Evolutionary conservation across 2,797 vertebrate species (phyloP).

Genomic region (Neomorphus geoffroyi): DNA sequence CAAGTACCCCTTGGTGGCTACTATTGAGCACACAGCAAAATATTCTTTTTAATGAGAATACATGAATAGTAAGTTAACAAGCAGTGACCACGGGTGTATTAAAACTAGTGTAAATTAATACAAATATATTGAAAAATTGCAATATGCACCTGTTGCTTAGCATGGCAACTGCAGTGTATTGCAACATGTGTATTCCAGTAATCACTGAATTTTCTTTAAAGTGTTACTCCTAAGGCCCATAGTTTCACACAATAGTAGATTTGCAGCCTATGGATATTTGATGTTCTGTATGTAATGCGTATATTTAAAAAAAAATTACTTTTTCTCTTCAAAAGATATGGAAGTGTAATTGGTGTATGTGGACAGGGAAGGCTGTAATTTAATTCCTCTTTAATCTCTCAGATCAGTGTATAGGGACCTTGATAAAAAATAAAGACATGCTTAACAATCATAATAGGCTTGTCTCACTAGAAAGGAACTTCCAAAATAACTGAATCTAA

Average conservation of each 20-base stretch:
- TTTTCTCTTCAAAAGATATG: neutral
- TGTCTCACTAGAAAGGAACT: neutral
- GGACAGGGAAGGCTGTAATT: neutral
- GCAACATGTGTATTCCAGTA: neutral
- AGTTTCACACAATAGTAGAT: neutral
- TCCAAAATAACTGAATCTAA: neutral
- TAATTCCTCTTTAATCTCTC: neutral
- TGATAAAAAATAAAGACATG: neutral
- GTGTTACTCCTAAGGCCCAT: neutral
- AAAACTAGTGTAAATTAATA: neutral
- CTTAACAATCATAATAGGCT: neutral
- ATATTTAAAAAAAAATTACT: neutral
- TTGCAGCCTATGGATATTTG: neutral
- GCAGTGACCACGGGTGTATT: neutral
- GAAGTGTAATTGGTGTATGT: neutral
- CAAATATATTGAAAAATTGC: neutral
- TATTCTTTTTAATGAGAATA: neutral
- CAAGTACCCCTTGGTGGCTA: neutral
- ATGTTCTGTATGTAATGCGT: neutral
- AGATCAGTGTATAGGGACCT: neutral
- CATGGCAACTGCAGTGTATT: neutral
- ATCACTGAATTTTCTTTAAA: neutral
- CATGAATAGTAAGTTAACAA: neutral
- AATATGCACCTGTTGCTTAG: neutral
- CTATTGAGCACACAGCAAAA: neutral